Base-by-base conservation (phyloP, 2,113 vertebrate genomes). In the Motacilla tschutschensis region DNA sequence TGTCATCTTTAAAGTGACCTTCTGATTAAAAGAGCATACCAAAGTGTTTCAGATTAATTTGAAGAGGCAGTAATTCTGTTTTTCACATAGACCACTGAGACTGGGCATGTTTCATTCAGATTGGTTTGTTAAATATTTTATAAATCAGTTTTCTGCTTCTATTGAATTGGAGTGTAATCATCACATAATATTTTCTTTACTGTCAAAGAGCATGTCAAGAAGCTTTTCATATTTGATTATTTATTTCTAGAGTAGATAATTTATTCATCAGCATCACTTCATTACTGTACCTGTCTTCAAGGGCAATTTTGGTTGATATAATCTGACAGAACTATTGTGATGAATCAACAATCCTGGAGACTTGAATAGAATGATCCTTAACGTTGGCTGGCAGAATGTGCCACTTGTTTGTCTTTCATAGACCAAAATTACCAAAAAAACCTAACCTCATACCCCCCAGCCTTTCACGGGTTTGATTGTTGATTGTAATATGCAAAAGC, bases 71-170 rank as follows among this genome's bases (percentile, higher is more conserved):
- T 62, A 59, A 77, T 71, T 83, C 62, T 14, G 25, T 63, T 88
- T 72, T 94, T 51, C 36, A 41, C 50, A 40, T 2, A 73, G 47
- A 59, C 14, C 15, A 58, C 20, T 59, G 64, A 65, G 67, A 83
- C 33, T 29, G 11, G 33, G 3, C 48, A 18, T 67, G 77, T 83
- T 85, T 79, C 70, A 81, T 47, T 90, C 46, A 21, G n/a, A 79
- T 75, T 48, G n/a, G 57, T 31, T 71, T 87, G 41, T 79, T 93
- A 82, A 79, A 85, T 93, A 80, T 88, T 91, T 91, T 60, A 92
- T 82, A 73, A 59, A 69, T 33, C 5, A 8, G 48, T 91, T 90
- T 85, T 84, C 36, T 59, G 21, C 50, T 79, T 85, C 58, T 65
- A 10, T 86, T 77, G 57, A 71, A 79, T 54, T 38, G 25, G 36